These are phyloP conservation scores for Platygyra sinensis DNA, from an alignment of 64 coral and sea anemone genomes.

Conservation along the genomic window DNA sequence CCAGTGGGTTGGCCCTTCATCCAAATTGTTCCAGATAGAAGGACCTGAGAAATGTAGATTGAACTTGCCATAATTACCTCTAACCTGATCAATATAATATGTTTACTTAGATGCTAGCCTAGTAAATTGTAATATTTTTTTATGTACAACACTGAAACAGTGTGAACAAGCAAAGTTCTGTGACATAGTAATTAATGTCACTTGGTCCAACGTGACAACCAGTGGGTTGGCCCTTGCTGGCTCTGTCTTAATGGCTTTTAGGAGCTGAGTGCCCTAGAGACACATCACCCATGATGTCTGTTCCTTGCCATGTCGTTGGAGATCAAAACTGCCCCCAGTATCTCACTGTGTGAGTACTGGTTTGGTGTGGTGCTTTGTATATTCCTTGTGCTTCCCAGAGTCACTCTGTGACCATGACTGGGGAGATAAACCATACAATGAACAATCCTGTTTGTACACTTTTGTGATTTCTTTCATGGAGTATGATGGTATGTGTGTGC, in stretches of 20 bases:
- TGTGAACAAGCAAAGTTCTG: neutral
- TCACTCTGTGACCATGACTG: slow-evolving; percentile 81
- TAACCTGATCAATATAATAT: too few species aligned
- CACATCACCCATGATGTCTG: slow-evolving; percentile 76
- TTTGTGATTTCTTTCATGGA: neutral
- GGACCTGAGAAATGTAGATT: too few species aligned
- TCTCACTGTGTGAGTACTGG: slow-evolving; percentile 45
- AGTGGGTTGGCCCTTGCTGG: slow-evolving; percentile 85
- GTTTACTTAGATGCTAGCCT: too few species aligned
- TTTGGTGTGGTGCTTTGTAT: slow-evolving; percentile 74
- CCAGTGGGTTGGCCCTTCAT: too few species aligned
- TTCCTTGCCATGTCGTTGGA: slow-evolving; percentile 89
- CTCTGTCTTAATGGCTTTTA: slow-evolving; percentile 77
- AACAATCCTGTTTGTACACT: slow-evolving; percentile 14
- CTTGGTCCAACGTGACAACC: slow-evolving; percentile 74
- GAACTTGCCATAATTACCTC: too few species aligned
- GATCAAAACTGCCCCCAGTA: slow-evolving; percentile 76
- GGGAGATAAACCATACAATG: slow-evolving; percentile 92
- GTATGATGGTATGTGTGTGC: neutral
- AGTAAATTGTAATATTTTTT: too few species aligned
- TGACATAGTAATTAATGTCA: neutral
- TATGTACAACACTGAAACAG: too few species aligned
- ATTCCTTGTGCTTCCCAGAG: slow-evolving; percentile 86
- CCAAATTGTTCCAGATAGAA: too few species aligned
- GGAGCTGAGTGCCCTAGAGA: slow-evolving; percentile 71